A percentile compares a stretch with the other conserved stretches of the same genome.
These are phyloP conservation scores for Chelon labrosus DNA, from an alignment of 2,797 vertebrate genomes.

Conservation along the genomic window DNA sequence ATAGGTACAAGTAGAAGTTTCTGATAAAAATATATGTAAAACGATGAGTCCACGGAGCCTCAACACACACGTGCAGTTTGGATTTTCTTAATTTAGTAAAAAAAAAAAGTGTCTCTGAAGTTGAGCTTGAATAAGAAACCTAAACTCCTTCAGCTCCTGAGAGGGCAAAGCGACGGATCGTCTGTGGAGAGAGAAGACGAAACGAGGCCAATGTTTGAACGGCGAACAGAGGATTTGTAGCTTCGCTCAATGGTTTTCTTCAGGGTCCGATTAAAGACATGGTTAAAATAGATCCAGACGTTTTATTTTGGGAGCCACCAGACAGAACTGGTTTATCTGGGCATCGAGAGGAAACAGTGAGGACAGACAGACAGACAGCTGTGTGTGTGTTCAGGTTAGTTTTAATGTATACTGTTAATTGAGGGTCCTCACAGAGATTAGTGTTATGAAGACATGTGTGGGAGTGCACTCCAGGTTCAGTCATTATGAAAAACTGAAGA, in stretches of 20 bases:
- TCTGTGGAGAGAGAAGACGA: conserved; percentile 19
- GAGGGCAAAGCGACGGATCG: background rate
- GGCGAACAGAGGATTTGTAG: background rate
- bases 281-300: conserved; percentile 61
- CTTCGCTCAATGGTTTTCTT: conserved; percentile 15
- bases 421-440: too few relatives aligned
- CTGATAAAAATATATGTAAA: too few relatives aligned
- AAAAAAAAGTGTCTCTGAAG: background rate
- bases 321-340: conserved; percentile 1
- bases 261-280: conserved; percentile 50
- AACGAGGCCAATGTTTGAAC: conserved; percentile 7
- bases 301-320: conserved; percentile 54
- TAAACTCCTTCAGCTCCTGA: background rate
- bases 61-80: too few relatives aligned
- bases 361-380: background rate
- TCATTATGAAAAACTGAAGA: too few relatives aligned
- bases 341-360: background rate
- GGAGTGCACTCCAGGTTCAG: too few relatives aligned
- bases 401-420: too few relatives aligned
- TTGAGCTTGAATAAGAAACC: background rate
- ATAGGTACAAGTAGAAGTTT: too few relatives aligned
- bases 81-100: background rate
- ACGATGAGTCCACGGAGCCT: background rate
- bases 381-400: too few relatives aligned
- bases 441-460: too few relatives aligned